Percentiles rank a stretch among this genome's conserved stretches.
These are phyloP conservation scores for Chymomyza caudatula DNA, from an alignment of 2,888 invertebrate genomes.

Conservation along the genomic window DNA sequence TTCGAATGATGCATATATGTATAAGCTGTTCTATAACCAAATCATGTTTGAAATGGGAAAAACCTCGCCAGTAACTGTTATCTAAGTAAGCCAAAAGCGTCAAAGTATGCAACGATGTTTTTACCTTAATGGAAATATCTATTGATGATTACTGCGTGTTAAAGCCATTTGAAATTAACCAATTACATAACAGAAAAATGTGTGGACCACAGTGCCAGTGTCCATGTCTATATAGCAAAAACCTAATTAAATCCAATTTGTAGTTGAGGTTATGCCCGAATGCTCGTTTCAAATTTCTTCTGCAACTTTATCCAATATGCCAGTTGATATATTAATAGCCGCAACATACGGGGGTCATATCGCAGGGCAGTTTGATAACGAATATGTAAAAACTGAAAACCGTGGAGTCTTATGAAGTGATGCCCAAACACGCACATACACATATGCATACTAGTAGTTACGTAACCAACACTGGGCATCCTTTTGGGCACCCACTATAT, in stretches of 20 bases:
- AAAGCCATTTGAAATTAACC: no score
- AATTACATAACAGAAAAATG: no score
- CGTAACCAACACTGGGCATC: conserved; percentile 7
- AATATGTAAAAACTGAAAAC: not conserved
- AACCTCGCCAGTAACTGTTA: no score
- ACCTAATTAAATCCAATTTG: conserved; percentile 73
- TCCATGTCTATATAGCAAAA: conserved; percentile 26
- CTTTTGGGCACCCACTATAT: not conserved
- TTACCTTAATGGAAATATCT: no score
- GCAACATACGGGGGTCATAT: not conserved
- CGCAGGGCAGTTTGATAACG: not conserved
- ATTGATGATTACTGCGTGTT: no score
- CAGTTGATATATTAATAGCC: conserved; percentile 39
- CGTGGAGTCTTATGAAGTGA: not conserved
- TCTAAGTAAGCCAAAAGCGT: no score
- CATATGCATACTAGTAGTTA: not conserved
- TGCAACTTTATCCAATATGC: conserved; percentile 51
- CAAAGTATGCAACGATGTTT: no score
- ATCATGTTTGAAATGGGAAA: no score
- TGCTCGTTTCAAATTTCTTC: conserved; percentile 51
- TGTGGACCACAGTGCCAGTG: conserved; percentile 19
- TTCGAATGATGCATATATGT: no score
- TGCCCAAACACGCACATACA: not conserved
- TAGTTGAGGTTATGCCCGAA: conserved; percentile 55
- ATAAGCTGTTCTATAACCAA: no score